Percentiles rank a stretch among this genome's conserved stretches.
These are phyloP conservation scores for Anhinga rufa DNA, from an alignment of 2,113 vertebrate species.

Conservation along the genomic window DNA sequence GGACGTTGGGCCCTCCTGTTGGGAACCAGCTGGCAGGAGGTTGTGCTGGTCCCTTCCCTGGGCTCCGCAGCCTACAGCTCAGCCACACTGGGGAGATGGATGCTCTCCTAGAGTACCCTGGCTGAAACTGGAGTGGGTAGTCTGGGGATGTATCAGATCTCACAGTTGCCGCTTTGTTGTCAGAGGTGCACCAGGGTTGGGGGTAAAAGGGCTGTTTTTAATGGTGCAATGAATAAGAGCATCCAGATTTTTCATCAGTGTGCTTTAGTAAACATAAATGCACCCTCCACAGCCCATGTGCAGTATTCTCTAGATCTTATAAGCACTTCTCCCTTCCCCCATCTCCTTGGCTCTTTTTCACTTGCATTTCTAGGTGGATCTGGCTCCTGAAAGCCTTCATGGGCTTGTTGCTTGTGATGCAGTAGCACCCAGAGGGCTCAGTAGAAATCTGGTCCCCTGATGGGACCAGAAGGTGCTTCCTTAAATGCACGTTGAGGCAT, in stretches of 20 bases:
- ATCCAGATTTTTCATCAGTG: neutral
- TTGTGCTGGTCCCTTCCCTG: neutral
- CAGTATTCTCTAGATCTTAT: neutral
- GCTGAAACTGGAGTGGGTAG: neutral
- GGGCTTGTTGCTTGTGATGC: neutral
- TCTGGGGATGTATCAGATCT: neutral
- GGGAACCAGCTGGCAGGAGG: neutral
- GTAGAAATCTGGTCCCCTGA: neutral
- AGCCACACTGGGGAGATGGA: rapidly evolving
- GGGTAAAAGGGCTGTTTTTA: neutral
- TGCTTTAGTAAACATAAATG: neutral
- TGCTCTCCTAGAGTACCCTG: neutral
- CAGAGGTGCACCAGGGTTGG: neutral
- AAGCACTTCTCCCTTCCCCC: no score
- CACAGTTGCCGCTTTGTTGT: neutral
- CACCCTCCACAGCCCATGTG: rapidly evolving
- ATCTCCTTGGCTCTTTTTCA: neutral
- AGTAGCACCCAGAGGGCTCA: neutral
- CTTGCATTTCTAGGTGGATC: neutral
- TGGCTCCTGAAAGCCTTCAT: neutral
- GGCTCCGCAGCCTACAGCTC: neutral
- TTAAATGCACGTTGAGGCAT: rapidly evolving
- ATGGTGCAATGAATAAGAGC: neutral
- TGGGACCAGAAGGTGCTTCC: neutral
- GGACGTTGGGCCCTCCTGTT: rapidly evolving